A percentile compares a stretch with the other conserved stretches of the same genome.
Evolutionary conservation across 2,888 invertebrate genomes (phyloP).

Genomic region (Macroteleia sp.): DNA sequence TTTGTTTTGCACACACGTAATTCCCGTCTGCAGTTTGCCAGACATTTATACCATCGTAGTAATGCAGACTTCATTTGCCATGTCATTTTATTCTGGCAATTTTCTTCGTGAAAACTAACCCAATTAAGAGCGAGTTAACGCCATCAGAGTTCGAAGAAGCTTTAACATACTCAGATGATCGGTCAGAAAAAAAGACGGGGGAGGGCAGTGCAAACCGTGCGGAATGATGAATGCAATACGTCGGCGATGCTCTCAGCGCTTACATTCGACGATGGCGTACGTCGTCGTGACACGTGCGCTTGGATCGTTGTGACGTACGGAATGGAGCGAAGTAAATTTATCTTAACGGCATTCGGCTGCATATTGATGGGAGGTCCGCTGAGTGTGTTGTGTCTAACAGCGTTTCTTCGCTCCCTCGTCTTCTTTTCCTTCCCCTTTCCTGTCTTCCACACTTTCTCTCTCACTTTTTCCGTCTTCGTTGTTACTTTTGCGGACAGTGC

Average conservation of each 20-base stretch:
- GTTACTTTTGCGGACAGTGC: conserved; percentile 42
- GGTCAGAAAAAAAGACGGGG: not conserved
- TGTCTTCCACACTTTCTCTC: not conserved
- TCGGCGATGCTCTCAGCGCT: conserved; percentile 80
- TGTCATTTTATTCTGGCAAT: no score
- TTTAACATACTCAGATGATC: conserved; percentile 2
- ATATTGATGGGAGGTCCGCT: conserved; percentile 82
- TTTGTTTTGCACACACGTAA: no score
- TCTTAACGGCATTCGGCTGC: conserved; percentile 80
- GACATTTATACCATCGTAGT: no score
- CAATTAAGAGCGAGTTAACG: not conserved
- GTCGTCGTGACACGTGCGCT: conserved; percentile 54
- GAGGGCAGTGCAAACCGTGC: conserved; percentile 29
- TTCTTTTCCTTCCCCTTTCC: no score
- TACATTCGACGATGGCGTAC: conserved; percentile 69
- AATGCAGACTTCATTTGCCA: no score
- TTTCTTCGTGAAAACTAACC: not conserved
- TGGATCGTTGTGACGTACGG: conserved; percentile 67
- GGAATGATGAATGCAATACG: conserved; percentile 80
- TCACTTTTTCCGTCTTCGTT: no score
- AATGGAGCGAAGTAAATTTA: conserved; percentile 81
- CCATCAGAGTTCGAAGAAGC: conserved; percentile 23
- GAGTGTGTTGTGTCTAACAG: conserved; percentile 84
- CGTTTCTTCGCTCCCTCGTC: conserved; percentile 67
- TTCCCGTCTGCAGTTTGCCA: no score